These are phyloP conservation scores for Rhagophthalmus giganteus DNA, from an alignment of 2,888 invertebrate genomes.

Conservation along the genomic window DNA sequence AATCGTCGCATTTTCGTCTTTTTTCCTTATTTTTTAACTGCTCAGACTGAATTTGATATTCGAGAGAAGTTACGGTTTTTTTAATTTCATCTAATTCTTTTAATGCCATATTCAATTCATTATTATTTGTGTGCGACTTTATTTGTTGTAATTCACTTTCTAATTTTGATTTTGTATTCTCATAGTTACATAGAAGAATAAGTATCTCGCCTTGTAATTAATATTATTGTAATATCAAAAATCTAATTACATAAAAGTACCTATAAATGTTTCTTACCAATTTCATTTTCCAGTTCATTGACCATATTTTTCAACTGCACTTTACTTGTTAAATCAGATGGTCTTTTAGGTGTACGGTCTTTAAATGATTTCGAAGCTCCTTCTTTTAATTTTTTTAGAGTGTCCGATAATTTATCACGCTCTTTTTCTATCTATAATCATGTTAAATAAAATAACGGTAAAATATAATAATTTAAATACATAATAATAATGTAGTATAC, in stretches of 20 bases:
- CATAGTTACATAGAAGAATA: constrained; percentile 64
- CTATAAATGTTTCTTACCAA: constrained; percentile 58
- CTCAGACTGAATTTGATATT: constrained; percentile 60
- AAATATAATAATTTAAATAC: constrained; percentile 2
- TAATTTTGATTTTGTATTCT: constrained; percentile 56
- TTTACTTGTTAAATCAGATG: constrained; percentile 73
- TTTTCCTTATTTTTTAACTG: constrained; percentile 59
- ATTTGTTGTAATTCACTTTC: constrained; percentile 53
- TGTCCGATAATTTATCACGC: constrained; percentile 65
- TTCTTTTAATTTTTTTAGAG: constrained; percentile 67
- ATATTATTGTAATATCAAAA: too few species aligned
- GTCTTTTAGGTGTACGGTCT: constrained; percentile 71
- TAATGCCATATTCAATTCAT: constrained; percentile 47
- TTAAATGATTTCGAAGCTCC: constrained; percentile 69
- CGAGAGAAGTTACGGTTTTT: constrained; percentile 57
- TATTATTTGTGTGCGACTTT: constrained; percentile 33
- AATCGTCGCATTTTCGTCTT: constrained; percentile 59
- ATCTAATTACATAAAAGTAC: background rate
- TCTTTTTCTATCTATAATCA: constrained; percentile 63
- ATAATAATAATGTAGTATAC: too few species aligned
- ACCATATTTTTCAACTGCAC: constrained; percentile 80
- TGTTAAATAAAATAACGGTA: background rate
- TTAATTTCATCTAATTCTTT: constrained; percentile 59
- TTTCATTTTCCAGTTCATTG: constrained; percentile 85
- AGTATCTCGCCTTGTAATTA: constrained; percentile 63